Evolutionary conservation across 2,113 vertebrate genomes (phyloP).

Genomic region (Macaca fascicularis): T2T-MFA8v1.1 NC_088378.1:61475001-61475500

Average conservation of each 20-base stretch:
- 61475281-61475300: background rate
- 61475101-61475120: background rate
- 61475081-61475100: background rate
- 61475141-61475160: background rate
- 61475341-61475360: background rate
- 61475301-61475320: background rate
- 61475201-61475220: background rate
- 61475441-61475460: background rate
- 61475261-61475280: background rate
- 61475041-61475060: background rate
- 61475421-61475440: slow-evolving; percentile 13
- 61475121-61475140: background rate
- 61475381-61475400: background rate
- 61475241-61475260: background rate
- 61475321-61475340: slow-evolving; percentile 13
- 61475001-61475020: background rate
- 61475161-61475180: background rate
- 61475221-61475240: background rate
- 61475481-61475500: background rate
- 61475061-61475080: background rate
- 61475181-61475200: background rate
- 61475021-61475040: background rate
- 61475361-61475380: background rate
- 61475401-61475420: background rate
- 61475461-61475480: background rate